Evolutionary conservation across 1,140 invertebrate genomes (phyloP).

Genomic region (Brachionus rotundiformis): DNA sequence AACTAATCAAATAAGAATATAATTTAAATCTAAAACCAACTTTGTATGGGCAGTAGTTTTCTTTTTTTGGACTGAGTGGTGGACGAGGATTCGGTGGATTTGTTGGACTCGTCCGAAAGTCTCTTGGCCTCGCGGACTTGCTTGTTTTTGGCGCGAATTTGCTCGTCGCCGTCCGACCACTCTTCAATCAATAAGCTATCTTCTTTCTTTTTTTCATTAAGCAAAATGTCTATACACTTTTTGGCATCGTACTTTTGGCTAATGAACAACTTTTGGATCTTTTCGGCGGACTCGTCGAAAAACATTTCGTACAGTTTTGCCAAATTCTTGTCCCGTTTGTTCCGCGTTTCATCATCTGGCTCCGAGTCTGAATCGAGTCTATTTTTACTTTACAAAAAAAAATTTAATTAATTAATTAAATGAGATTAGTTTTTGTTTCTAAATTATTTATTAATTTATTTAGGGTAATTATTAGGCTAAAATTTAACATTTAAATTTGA

Average conservation of each 20-base stretch:
- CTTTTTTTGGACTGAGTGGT: constrained; percentile 29
- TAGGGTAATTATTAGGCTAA: too few relatives aligned
- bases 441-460: background rate
- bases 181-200: constrained; percentile 28
- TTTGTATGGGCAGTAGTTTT: constrained; percentile 12
- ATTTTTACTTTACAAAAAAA: background rate
- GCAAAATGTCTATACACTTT: constrained; percentile 49
- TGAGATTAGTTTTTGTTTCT: background rate
- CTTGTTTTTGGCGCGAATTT: constrained; percentile 22
- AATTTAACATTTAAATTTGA: too few relatives aligned
- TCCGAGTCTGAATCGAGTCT: background rate
- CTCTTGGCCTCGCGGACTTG: background rate
- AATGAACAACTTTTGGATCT: constrained; percentile 26
- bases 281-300: background rate
- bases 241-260: constrained; percentile 32
- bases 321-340: constrained; percentile 23
- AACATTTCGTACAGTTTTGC: constrained; percentile 47
- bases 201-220: constrained; percentile 9
- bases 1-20: too few relatives aligned
- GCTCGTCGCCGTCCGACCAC: constrained; percentile 47
- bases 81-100: constrained; percentile 12
- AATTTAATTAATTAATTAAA: background rate
- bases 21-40: too few relatives aligned
- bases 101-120: constrained; percentile 16
- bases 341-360: background rate